Percentiles rank a stretch among this genome's conserved stretches.
Evolutionary conservation across 1,140 invertebrate species (phyloP).

Genomic region (Maconellicoccus hirsutus): DNA sequence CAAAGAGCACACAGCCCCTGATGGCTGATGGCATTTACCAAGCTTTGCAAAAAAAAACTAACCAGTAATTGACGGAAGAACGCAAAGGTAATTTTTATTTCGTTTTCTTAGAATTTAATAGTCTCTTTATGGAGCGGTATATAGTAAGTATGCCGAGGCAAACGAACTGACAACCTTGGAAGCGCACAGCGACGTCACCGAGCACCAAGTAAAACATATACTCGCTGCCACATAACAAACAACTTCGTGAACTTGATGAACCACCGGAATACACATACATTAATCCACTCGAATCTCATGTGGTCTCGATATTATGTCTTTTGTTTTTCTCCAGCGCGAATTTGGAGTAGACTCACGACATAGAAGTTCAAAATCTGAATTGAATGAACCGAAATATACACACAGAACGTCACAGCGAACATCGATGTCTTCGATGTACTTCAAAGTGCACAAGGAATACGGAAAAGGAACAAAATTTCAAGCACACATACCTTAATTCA

Average conservation of each 20-base stretch:
- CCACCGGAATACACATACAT: neutral
- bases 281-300: neutral
- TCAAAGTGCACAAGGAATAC: too few relatives aligned
- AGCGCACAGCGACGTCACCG: neutral
- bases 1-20: neutral
- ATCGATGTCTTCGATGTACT: too few relatives aligned
- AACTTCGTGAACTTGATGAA: neutral
- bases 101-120: neutral
- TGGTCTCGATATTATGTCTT: too few relatives aligned
- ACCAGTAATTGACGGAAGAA: neutral
- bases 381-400: too few relatives aligned
- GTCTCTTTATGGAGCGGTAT: neutral
- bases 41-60: too few relatives aligned
- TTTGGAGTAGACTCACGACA: too few relatives aligned
- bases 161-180: constrained; percentile 7
- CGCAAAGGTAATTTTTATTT: constrained; percentile 9
- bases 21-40: neutral
- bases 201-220: neutral
- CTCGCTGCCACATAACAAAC: neutral
- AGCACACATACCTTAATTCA: too few relatives aligned
- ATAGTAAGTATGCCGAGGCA: neutral
- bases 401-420: too few relatives aligned
- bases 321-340: too few relatives aligned
- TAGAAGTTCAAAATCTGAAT: too few relatives aligned
- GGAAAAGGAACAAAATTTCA: too few relatives aligned